Evolutionary conservation across 2,888 invertebrate species (phyloP), one percentile per base, ranked within the genome.

Genomic region (Troglohyphantes excavatus): DNA sequence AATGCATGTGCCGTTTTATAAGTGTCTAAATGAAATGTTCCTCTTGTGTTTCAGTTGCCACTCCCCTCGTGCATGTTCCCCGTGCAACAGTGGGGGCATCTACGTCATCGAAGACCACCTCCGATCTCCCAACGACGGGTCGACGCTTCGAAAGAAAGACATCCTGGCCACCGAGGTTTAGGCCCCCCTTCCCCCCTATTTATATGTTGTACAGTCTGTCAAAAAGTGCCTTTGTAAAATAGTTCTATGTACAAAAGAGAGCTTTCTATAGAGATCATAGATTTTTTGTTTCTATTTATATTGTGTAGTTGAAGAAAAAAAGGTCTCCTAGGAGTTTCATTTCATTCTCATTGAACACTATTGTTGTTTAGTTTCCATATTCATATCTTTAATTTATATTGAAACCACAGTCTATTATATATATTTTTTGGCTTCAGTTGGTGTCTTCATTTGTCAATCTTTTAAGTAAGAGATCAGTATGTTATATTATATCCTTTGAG

Each of bases 191-290:
- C n/a, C n/a, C n/a, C 70, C 43, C 76, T 79, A 79, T 84, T 90
- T 84, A 84, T 78, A 63, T 79, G 53, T 67, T 90, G 90, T 90
- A 90, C 83, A 90, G 90, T 72, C 67, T 72, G 46, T 76, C 72
- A 72, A 39, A n/a, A n/a, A 90, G 84, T 84, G 83, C 84, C 90
- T 84, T 90, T 90, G 90, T 90, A 90, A 68, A 70, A 90, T 90
- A 89, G 89, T 82, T 89, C 43, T 59, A 46, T 76, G 72, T 90
- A 90, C 90, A 90, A 90, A 90, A 75, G 82, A 88, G 88, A 90
- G 90, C 90, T 90, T 90, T 90, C 90, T 90, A 90, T 84, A 84
- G 90, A 72, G 39, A 76, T 82, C 76, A 89, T 83, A 83, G 78
- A 70, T 82, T 84, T 63, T 72, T 83, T 65, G 67, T 73, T 85